These are phyloP conservation scores for human (Homo sapiens) DNA, from an alignment of 2,113 vertebrate species.

Conservation along the genomic window DNA sequence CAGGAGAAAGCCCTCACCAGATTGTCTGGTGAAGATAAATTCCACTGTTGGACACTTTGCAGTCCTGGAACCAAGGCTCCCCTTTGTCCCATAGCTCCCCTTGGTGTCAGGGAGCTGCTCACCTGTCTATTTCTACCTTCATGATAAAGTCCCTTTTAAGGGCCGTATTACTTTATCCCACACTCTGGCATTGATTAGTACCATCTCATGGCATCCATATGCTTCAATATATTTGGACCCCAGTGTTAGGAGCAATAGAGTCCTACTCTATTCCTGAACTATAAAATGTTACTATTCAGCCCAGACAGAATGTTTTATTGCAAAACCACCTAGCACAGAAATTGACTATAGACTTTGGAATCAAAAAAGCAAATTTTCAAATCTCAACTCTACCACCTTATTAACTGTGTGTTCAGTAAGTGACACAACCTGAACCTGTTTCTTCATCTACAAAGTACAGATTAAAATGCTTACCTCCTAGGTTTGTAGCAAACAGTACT, in stretches of 20 bases:
- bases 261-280: not conserved
- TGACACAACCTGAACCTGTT: not conserved
- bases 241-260: not conserved
- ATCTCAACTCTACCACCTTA: not conserved
- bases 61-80: not conserved
- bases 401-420: not conserved
- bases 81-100: not conserved
- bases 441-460: not conserved
- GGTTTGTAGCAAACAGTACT: not conserved
- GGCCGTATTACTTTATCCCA: not conserved
- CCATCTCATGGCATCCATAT: not conserved
- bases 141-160: not conserved
- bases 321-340: not conserved
- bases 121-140: not conserved
- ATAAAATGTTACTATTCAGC: not conserved
- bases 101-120: not conserved
- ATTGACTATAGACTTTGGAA: not conserved
- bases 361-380: constrained; percentile 21
- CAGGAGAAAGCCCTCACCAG: not conserved
- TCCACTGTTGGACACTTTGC: not conserved
- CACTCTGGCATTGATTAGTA: not conserved
- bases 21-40: not conserved
- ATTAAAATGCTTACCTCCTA: not conserved
- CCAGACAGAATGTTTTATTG: not conserved
- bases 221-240: not conserved